phyloP scores from a whole-genome alignment of 1,140 invertebrate species.

The Anthonomus grandis region DNA sequence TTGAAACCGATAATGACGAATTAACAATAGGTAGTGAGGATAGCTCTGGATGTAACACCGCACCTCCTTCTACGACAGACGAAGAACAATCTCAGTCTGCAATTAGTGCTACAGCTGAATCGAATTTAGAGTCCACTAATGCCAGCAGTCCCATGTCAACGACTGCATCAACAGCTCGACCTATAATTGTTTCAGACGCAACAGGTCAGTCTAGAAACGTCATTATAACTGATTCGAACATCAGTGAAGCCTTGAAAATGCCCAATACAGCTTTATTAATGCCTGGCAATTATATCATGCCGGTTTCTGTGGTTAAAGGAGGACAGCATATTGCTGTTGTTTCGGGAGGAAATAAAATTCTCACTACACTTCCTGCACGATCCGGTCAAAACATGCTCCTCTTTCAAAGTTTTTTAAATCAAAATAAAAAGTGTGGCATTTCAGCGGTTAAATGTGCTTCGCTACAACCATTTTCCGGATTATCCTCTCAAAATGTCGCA shows the following conservation, averaged over 20 bases:
- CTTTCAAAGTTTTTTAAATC: conserved; percentile 56
- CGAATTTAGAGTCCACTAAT: conserved; percentile 36
- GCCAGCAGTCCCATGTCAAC: too few relatives aligned
- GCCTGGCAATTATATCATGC: conserved; percentile 66
- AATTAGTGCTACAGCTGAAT: conserved; percentile 39
- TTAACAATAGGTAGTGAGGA: conserved; percentile 69
- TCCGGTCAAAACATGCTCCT: conserved; percentile 54
- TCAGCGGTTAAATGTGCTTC: conserved; percentile 53
- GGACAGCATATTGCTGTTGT: conserved; percentile 69
- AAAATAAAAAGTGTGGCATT: conserved; percentile 49
- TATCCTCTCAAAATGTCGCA: conserved; percentile 40
- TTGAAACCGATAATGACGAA: conserved; percentile 58
- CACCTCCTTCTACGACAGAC: conserved; percentile 53
- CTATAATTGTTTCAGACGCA: conserved; percentile 39
- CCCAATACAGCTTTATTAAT: conserved; percentile 61
- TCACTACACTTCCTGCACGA: conserved; percentile 60
- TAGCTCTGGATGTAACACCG: conserved; percentile 65
- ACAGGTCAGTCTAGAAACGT: conserved; percentile 52
- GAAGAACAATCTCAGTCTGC: conserved; percentile 42
- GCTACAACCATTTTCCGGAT: conserved; percentile 49
- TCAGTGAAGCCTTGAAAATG: conserved; percentile 55
- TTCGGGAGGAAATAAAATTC: conserved; percentile 62
- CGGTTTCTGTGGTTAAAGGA: conserved; percentile 66
- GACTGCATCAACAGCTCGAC: conserved; percentile 26
- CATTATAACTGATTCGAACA: conserved; percentile 55